phyloP scores from a whole-genome alignment of 2,888 invertebrate genomes.

The Melieria omissa region DNA sequence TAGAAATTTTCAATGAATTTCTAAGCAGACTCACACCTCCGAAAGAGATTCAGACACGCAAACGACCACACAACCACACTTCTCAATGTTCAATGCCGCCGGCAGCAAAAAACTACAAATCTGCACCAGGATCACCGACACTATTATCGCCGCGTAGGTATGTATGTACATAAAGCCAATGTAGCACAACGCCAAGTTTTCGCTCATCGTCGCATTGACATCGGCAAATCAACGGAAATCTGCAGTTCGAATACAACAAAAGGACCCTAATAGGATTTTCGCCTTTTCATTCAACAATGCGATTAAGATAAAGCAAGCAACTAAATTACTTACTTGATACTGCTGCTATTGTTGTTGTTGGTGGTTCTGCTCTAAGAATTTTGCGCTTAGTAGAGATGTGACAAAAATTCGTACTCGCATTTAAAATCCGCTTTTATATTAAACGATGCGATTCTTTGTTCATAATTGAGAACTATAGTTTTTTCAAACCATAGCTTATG shows the following conservation, averaged over 20 bases:
- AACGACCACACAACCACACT: too few species aligned
- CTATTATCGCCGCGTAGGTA: background rate
- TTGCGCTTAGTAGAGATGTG: background rate
- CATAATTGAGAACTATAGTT: too few species aligned
- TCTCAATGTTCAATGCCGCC: too few species aligned
- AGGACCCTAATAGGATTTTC: constrained; percentile 26
- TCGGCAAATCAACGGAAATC: background rate
- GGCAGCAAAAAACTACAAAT: too few species aligned
- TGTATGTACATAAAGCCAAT: background rate
- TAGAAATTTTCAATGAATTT: too few species aligned
- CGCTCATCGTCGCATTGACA: background rate
- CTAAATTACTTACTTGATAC: constrained; percentile 11
- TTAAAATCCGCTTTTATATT: too few species aligned
- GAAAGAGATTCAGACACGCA: too few species aligned
- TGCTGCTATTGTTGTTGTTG: background rate
- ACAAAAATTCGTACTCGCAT: too few species aligned
- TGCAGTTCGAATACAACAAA: background rate
- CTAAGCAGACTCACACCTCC: too few species aligned
- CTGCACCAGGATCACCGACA: too few species aligned
- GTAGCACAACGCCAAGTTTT: background rate
- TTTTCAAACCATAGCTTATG: too few species aligned
- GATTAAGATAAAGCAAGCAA: constrained; percentile 31
- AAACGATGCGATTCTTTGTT: too few species aligned
- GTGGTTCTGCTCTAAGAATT: background rate
- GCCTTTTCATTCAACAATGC: constrained; percentile 29